Evolutionary conservation across 1,140 invertebrate genomes (phyloP), one percentile per base, ranked within the genome.

Genomic region (Mycetomoellerius zeteki): DNA sequence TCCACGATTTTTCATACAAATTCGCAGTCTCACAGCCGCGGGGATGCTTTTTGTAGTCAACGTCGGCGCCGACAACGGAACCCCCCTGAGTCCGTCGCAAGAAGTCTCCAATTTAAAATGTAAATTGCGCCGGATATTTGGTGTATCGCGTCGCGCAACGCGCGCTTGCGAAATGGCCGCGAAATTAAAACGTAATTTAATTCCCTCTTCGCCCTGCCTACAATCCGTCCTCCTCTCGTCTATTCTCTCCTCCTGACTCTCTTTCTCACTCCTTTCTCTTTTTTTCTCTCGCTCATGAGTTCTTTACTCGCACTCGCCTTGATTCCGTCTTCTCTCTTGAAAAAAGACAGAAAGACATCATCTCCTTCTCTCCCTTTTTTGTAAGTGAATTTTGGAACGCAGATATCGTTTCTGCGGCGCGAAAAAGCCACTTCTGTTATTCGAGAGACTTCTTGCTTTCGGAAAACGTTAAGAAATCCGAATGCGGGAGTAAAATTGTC

Each of bases 101-200:
- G 91, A 93, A 94, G 91, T 92, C 91, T 94, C 92, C 94, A 94
- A 94, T 94, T 94, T 94, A 92, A 94, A 94, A 94, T 94, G 94
- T 92, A 94, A 94, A 94, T 94, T 93, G 90, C 91, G 78, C 88
- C 88, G 92, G 90, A 91, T 94, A 92, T 91, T 93, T 90, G 93
- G 91, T 91, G 78, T 90, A 90, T 90, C 87, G 88, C 67, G 88
- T 86, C 88, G 89, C 89, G 91, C 91, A 90, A 91, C 90, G 90
- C 89, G 88, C 92, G 86, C 89, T 69, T 91, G 75, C 88, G 92
- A 93, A 94, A 94, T 93, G 91, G 90, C 92, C 91, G 92, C 93
- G 94, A 94, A 95, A 95, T 95, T 94, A 95, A 95, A 95, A 94
- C 91, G 94, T 95, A 94, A 95, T 95, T 95, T 94, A 94, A 94